phyloP scores from a whole-genome alignment of 2,113 vertebrate species.

The Cacatua alba region DNA sequence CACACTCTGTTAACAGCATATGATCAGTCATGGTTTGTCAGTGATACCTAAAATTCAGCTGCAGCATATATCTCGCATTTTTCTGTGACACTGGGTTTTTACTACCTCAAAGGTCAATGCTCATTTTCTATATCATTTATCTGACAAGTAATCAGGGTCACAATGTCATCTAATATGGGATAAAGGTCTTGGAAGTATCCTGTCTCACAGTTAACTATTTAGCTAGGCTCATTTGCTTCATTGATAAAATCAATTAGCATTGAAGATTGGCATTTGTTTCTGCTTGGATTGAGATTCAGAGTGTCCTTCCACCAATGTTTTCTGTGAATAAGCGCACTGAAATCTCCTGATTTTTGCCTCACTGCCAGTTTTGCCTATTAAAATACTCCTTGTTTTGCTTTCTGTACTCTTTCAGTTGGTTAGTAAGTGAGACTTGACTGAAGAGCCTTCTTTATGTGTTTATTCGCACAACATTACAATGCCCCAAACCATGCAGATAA shows the following conservation, averaged over 20 bases:
- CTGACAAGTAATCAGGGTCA: not conserved
- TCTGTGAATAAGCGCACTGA: not conserved
- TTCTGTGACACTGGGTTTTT: not conserved
- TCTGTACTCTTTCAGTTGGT: not conserved
- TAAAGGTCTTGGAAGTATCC: not conserved
- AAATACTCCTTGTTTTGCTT: not conserved
- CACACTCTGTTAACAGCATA: not conserved
- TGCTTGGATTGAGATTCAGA: not conserved
- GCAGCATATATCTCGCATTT: not conserved
- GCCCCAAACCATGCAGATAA: not conserved
- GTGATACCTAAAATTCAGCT: not conserved
- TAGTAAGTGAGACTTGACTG: not conserved
- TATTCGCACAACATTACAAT: not conserved
- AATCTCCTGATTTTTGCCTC: not conserved
- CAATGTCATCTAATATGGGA: not conserved
- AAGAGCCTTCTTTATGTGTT: not conserved
- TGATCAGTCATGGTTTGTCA: not conserved
- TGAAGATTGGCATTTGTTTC: not conserved
- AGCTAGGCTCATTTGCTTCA: not conserved
- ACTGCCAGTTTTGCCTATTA: not conserved
- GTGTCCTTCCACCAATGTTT: not conserved
- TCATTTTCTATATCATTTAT: constrained; percentile 10
- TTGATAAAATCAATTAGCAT: constrained; percentile 9
- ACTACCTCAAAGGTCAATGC: not conserved
- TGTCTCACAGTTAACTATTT: constrained; percentile 1